A percentile compares a stretch with the other conserved stretches of the same genome.
Evolutionary conservation across 1,140 invertebrate species (phyloP).

Genomic region (Drosophila sp.): DNA sequence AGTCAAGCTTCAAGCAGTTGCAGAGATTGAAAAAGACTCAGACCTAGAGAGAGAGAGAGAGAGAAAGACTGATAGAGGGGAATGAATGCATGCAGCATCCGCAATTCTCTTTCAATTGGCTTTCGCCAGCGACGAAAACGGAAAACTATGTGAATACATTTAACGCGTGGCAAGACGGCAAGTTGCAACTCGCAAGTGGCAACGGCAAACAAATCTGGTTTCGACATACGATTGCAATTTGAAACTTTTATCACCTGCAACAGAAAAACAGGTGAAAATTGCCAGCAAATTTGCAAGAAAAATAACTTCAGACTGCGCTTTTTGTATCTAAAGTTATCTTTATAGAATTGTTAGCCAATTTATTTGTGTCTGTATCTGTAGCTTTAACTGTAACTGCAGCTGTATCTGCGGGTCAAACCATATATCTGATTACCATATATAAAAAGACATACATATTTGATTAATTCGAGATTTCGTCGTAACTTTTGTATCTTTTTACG

Average conservation of each 20-base stretch:
- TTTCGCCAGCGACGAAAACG: conserved; percentile 28
- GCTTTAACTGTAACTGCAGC: too few relatives aligned
- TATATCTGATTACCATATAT: conserved; percentile 5
- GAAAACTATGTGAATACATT: conserved; percentile 33
- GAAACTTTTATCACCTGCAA: conserved; percentile 19
- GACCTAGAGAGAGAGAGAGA: not conserved
- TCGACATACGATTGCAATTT: conserved; percentile 15
- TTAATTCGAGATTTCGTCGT: conserved; percentile 7
- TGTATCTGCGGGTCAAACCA: not conserved
- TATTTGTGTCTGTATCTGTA: conserved; percentile 13
- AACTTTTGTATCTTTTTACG: conserved; percentile 31
- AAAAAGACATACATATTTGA: conserved; percentile 4
- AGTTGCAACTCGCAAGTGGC: conserved; percentile 8
- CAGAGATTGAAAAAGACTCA: not conserved
- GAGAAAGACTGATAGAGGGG: not conserved
- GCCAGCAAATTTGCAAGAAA: conserved; percentile 1
- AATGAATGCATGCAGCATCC: conserved; percentile 22
- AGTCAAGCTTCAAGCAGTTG: conserved; percentile 2
- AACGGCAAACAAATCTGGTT: conserved; percentile 20
- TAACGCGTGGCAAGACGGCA: conserved; percentile 5
- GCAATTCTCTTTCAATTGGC: conserved; percentile 49
- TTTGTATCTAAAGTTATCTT: not conserved
- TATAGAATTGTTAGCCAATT: not conserved
- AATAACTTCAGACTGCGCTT: not conserved
- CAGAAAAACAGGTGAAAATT: conserved; percentile 34